These are phyloP conservation scores for Coleophora flavipennella DNA, from an alignment of 2,888 invertebrate species.

Conservation along the genomic window DNA sequence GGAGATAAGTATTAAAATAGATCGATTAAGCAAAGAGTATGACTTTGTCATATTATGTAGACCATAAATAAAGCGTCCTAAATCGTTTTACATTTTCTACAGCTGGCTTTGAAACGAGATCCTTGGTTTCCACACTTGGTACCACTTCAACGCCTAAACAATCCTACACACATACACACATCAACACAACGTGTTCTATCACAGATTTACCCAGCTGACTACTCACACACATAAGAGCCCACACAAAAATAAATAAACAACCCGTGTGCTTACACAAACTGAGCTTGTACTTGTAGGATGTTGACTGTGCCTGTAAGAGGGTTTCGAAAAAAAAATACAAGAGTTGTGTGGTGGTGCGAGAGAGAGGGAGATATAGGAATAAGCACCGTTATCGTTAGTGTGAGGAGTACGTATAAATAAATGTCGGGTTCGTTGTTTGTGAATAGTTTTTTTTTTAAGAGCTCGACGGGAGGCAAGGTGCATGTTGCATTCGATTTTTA, in stretches of 20 bases:
- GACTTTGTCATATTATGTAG: no score
- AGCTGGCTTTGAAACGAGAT: no score
- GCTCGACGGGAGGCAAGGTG: constrained; percentile 67
- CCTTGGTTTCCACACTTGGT: not conserved
- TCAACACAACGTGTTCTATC: constrained; percentile 33
- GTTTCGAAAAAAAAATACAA: constrained; percentile 56
- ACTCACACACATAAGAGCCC: constrained; percentile 36
- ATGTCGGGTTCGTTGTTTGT: constrained; percentile 39
- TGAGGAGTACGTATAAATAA: constrained; percentile 27
- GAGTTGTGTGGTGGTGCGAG: constrained; percentile 42
- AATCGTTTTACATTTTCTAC: no score
- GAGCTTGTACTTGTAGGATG: constrained; percentile 40
- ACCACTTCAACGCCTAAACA: constrained; percentile 30
- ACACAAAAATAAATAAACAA: constrained; percentile 37
- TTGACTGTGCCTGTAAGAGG: constrained; percentile 52
- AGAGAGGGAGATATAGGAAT: constrained; percentile 18
- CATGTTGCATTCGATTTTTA: constrained; percentile 55
- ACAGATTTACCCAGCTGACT: constrained; percentile 54
- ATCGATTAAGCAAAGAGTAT: no score
- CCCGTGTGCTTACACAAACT: constrained; percentile 29
- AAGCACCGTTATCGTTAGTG: constrained; percentile 12
- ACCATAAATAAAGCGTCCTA: no score
- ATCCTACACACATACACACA: constrained; percentile 19
- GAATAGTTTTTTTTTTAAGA: constrained; percentile 51
- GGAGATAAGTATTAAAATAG: no score